A percentile compares a stretch with the other conserved stretches of the same genome.
Conservation (phyloP, 2,888 invertebrate species). For the Cephus pulcher region DNA sequence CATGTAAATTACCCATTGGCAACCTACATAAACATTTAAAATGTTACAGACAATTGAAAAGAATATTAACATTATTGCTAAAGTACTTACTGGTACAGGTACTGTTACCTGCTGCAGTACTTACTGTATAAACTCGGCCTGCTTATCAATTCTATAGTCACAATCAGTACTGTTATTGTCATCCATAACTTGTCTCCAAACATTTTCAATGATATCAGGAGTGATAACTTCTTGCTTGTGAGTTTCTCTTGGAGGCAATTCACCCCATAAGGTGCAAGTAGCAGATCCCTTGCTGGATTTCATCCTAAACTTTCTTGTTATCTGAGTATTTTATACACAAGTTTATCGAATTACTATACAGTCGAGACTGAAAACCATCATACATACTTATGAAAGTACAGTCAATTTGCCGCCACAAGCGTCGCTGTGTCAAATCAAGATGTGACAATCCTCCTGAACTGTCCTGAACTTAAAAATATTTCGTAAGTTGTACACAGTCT, state of each 20-base stretch:
- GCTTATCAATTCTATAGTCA: constrained; percentile 55
- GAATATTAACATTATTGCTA: neutral
- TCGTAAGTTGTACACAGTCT: neutral
- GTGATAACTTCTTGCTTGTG: constrained; percentile 63
- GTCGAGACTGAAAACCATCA: neutral
- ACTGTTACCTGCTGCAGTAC: constrained; percentile 10
- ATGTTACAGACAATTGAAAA: constrained; percentile 11
- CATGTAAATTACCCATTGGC: constrained; percentile 57
- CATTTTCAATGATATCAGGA: constrained; percentile 63
- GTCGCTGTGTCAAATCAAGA: constrained; percentile 14
- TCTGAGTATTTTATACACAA: neutral
- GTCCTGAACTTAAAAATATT: neutral
- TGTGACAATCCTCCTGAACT: neutral
- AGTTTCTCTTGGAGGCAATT: constrained; percentile 57
- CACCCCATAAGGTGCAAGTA: constrained; percentile 55
- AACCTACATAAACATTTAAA: constrained; percentile 41
- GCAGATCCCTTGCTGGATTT: constrained; percentile 52
- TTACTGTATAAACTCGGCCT: constrained; percentile 58
- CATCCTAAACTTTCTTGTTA: constrained; percentile 38
- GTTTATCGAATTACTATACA: neutral
- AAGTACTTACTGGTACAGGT: too few relatives aligned
- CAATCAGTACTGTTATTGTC: constrained; percentile 55
- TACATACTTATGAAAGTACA: neutral
- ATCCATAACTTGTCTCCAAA: constrained; percentile 63
- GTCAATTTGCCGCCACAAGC: constrained; percentile 33